A percentile compares a stretch with the other conserved stretches of the same genome.
Conservation (phyloP, 2,797 vertebrate species). For the Botia kubotai region DNA sequence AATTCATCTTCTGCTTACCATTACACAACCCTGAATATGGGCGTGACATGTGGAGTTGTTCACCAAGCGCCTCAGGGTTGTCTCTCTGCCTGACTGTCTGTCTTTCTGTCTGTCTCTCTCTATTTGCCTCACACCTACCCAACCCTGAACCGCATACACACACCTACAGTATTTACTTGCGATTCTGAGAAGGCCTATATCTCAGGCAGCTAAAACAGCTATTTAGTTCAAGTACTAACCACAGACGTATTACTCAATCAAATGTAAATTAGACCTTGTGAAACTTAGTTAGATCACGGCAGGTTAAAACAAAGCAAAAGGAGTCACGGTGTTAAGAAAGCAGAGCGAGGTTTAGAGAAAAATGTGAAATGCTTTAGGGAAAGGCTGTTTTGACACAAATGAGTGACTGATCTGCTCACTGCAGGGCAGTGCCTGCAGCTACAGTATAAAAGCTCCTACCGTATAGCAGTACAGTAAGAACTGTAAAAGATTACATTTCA, state of each 20-base stretch:
- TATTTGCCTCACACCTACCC: slow-evolving; percentile 2
- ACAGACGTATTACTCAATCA: slow-evolving; percentile 2
- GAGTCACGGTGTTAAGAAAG: neutral
- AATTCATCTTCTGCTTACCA: slow-evolving; percentile 59
- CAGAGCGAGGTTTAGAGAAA: slow-evolving; percentile 1
- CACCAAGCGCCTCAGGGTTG: slow-evolving; percentile 54
- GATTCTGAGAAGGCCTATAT: slow-evolving; percentile 2
- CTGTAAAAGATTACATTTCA: neutral
- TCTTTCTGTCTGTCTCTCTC: slow-evolving; percentile 5
- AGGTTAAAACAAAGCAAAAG: slow-evolving; percentile 36
- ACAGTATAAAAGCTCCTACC: neutral
- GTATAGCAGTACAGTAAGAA: neutral
- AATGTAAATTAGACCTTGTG: slow-evolving; percentile 24
- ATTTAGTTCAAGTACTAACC: neutral
- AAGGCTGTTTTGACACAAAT: slow-evolving; percentile 28
- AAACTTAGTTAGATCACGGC: slow-evolving; percentile 38
- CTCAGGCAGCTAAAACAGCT: slow-evolving; percentile 8
- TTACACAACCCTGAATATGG: slow-evolving; percentile 54
- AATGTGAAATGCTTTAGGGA: slow-evolving; percentile 3
- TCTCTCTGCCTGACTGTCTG: slow-evolving; percentile 33
- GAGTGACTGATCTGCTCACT: slow-evolving; percentile 10
- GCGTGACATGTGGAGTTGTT: slow-evolving; percentile 58
- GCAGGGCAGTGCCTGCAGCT: slow-evolving; percentile 22
- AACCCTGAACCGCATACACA: slow-evolving; percentile 20
- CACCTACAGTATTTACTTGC: slow-evolving; percentile 10